phyloP scores from a whole-genome alignment of 2,888 invertebrate species.

The Sinotaia quadrata region DNA sequence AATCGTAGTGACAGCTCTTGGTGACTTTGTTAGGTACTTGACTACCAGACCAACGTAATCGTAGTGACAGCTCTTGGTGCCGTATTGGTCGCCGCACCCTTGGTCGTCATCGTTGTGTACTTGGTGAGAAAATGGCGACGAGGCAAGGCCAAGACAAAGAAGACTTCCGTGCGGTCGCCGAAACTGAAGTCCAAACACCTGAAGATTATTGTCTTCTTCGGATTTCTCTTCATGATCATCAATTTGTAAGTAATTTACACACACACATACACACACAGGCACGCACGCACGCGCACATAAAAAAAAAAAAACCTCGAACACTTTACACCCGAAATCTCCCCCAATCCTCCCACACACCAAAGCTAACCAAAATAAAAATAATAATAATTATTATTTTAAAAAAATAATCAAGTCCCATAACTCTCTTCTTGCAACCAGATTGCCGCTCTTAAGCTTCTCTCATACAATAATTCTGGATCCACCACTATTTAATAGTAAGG shows the following conservation, averaged over 20 bases:
- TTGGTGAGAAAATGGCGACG: background rate
- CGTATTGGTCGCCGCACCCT: background rate
- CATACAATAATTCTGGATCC: too few species aligned
- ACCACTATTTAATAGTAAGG: too few species aligned
- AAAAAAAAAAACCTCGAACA: too few species aligned
- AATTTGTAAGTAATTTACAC: slow-evolving; percentile 10
- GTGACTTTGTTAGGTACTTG: slow-evolving; percentile 22
- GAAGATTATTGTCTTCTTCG: slow-evolving; percentile 7
- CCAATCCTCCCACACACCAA: too few species aligned
- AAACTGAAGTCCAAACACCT: background rate
- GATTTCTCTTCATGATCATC: slow-evolving; percentile 1
- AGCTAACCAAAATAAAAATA: too few species aligned
- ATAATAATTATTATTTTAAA: too few species aligned
- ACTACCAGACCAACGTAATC: slow-evolving; percentile 31
- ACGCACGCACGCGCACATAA: too few species aligned
- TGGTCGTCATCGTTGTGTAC: slow-evolving; percentile 8
- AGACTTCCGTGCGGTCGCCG: background rate
- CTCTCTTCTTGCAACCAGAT: too few species aligned
- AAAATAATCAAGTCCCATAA: too few species aligned
- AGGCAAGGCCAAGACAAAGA: slow-evolving; percentile 6
- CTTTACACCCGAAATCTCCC: too few species aligned
- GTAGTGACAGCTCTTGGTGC: slow-evolving; percentile 18
- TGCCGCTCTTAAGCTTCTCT: too few species aligned
- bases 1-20: slow-evolving; percentile 21
- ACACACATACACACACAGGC: too few species aligned